Percentiles rank a stretch among this genome's conserved stretches.
Conservation (phyloP, 2,888 invertebrate species). For the Metopia argyrocephala region DNA sequence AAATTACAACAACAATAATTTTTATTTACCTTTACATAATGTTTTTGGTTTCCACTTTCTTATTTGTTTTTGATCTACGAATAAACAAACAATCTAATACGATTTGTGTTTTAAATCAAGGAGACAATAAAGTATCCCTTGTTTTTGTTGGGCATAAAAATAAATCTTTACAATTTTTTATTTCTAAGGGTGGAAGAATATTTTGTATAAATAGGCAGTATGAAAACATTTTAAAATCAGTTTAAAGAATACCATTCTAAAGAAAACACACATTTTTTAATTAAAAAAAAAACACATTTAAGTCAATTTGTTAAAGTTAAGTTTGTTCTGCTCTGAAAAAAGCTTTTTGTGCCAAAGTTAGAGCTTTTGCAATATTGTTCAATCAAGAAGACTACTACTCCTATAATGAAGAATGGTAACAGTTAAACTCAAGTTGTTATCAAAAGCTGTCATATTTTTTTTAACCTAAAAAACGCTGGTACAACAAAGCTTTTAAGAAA, state of each 20-base stretch:
- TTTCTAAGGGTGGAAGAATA: slow-evolving; percentile 31
- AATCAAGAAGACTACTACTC: too few relatives aligned
- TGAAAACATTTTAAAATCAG: slow-evolving; percentile 19
- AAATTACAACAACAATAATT: not conserved
- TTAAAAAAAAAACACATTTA: too few relatives aligned
- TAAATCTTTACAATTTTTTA: not conserved
- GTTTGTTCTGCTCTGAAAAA: not conserved
- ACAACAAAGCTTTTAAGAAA: too few relatives aligned
- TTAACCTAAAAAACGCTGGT: not conserved
- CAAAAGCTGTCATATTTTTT: not conserved
- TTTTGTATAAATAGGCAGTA: slow-evolving; percentile 39
- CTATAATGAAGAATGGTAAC: too few relatives aligned
- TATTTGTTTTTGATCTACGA: too few relatives aligned
- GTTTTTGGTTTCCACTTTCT: too few relatives aligned
- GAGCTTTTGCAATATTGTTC: not conserved
- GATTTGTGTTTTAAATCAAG: not conserved
- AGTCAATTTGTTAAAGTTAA: too few relatives aligned
- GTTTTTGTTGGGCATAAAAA: not conserved
- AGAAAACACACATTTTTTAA: slow-evolving; percentile 18
- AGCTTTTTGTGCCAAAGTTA: not conserved
- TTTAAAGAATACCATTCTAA: slow-evolving; percentile 1
- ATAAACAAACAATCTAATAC: not conserved
- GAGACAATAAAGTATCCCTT: slow-evolving; percentile 20
- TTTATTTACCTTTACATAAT: too few relatives aligned
- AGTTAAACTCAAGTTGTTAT: too few relatives aligned